Percentiles rank a stretch among this genome's conserved stretches.
Conservation (phyloP, 2,797 vertebrate genomes). For the Acrocephalus scirpaceus region DNA sequence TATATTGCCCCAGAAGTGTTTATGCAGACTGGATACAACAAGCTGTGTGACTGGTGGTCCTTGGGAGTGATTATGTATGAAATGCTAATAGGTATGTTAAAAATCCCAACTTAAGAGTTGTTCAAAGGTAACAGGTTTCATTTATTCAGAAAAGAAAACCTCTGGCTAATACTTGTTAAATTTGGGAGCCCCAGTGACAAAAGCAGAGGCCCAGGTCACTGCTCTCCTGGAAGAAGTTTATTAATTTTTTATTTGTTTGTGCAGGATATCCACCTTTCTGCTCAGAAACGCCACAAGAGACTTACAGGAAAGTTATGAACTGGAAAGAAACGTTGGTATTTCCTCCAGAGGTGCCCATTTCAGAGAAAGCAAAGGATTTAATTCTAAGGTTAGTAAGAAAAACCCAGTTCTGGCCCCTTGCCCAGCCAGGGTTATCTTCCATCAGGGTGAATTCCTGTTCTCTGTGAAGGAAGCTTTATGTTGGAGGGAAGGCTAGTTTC, state of each 20-base stretch:
- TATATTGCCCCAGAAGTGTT: constrained; percentile 98
- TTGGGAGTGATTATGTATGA: constrained; percentile 98
- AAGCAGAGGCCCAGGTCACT: neutral
- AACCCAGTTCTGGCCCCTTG: neutral
- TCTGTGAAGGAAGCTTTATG: neutral
- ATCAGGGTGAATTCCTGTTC: neutral
- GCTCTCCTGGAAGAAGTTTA: neutral
- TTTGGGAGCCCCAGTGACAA: neutral
- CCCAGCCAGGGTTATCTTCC: neutral
- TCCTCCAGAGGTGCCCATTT: constrained; percentile 97
- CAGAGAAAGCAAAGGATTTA: constrained; percentile 94
- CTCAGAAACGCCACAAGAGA: constrained; percentile 98
- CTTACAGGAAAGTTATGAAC: constrained; percentile 99
- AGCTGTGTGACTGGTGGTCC: constrained; percentile 98
- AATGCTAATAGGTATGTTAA: constrained; percentile 92
- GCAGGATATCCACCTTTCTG: constrained; percentile 98
- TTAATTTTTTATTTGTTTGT: neutral
- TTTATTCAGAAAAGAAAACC: neutral
- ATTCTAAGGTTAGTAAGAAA: constrained; percentile 86
- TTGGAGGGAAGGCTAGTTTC: neutral
- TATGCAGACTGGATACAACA: constrained; percentile 97
- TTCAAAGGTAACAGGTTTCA: neutral
- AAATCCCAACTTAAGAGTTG: neutral
- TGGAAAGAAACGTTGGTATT: constrained; percentile 98
- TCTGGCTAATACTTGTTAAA: neutral